phyloP scores from a whole-genome alignment of 2,113 vertebrate genomes.

The Petaurus breviceps region DNA sequence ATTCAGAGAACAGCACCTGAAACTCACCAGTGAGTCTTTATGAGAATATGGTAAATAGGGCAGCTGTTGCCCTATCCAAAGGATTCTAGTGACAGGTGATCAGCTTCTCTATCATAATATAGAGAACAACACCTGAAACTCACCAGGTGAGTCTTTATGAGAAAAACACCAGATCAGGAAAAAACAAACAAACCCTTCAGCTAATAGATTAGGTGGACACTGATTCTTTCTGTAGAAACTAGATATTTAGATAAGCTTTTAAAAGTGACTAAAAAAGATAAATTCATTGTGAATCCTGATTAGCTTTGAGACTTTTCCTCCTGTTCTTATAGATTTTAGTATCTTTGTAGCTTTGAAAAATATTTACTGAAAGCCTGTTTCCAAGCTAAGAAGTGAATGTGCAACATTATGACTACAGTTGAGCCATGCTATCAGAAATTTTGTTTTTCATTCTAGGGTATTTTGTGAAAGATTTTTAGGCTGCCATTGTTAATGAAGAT shows the following conservation, averaged over 20 bases:
- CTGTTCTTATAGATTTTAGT: constrained; percentile 28
- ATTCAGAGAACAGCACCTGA: neutral
- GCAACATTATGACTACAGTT: neutral
- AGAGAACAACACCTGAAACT: constrained; percentile 1
- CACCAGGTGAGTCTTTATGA: constrained; percentile 5
- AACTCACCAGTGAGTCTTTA: constrained; percentile 8
- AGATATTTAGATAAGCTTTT: constrained; percentile 62
- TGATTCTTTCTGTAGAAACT: constrained; percentile 54
- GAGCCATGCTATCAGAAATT: constrained; percentile 2
- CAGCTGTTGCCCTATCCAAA: neutral
- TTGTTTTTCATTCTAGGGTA: neutral
- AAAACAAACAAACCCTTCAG: neutral
- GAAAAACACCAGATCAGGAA: constrained; percentile 13
- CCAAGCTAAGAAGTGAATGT: constrained; percentile 30
- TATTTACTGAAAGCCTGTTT: neutral
- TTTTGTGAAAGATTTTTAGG: constrained; percentile 1
- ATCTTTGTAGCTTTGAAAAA: constrained; percentile 25
- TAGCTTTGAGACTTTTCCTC: neutral
- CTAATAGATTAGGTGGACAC: constrained; percentile 48
- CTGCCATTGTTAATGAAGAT: constrained; percentile 30
- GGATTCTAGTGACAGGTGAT: neutral
- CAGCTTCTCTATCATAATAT: neutral
- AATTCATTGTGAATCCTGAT: constrained; percentile 30
- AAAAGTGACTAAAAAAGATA: constrained; percentile 31
- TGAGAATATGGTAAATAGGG: neutral